Conservation (phyloP, 2,888 invertebrate species). For the Leptopilina drosophilae region DNA sequence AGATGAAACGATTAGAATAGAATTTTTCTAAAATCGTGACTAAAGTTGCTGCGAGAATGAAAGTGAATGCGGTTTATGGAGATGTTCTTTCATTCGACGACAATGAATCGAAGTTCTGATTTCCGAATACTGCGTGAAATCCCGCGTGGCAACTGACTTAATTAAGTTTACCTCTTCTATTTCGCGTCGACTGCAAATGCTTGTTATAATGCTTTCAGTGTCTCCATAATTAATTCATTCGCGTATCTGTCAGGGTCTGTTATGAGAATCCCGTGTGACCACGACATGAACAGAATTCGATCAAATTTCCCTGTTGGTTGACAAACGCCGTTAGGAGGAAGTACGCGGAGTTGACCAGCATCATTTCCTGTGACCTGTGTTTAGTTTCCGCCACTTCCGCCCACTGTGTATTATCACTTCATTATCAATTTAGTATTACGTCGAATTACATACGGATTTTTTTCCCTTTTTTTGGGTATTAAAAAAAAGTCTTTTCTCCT, state of each 20-base stretch:
- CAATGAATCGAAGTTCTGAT: not conserved
- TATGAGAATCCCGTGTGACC: slow-evolving; percentile 40
- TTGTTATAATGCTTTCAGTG: slow-evolving; percentile 22
- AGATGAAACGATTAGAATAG: too few species aligned
- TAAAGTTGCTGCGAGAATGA: too few species aligned
- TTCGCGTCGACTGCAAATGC: slow-evolving; percentile 20
- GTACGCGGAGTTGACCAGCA: slow-evolving; percentile 68
- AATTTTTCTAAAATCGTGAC: too few species aligned
- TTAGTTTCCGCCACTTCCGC: slow-evolving; percentile 72
- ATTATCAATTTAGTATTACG: slow-evolving; percentile 56
- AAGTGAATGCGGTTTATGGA: too few species aligned
- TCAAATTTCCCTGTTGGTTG: slow-evolving; percentile 56
- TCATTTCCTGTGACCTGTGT: slow-evolving; percentile 73
- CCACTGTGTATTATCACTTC: slow-evolving; percentile 68
- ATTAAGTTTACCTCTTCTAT: slow-evolving; percentile 31
- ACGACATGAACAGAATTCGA: slow-evolving; percentile 46
- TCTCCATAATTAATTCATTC: slow-evolving; percentile 39
- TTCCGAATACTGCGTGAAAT: not conserved
- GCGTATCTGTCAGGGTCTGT: slow-evolving; percentile 28
- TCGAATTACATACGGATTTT: not conserved
- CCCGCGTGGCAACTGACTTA: slow-evolving; percentile 13
- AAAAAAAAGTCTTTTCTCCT: too few species aligned
- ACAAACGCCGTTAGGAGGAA: slow-evolving; percentile 59
- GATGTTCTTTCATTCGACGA: too few species aligned
- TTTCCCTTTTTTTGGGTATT: too few species aligned